A percentile compares a stretch with the other conserved stretches of the same genome.
Conservation (phyloP, 2,113 vertebrate genomes). For the Nerophis lumbriciformis region DNA sequence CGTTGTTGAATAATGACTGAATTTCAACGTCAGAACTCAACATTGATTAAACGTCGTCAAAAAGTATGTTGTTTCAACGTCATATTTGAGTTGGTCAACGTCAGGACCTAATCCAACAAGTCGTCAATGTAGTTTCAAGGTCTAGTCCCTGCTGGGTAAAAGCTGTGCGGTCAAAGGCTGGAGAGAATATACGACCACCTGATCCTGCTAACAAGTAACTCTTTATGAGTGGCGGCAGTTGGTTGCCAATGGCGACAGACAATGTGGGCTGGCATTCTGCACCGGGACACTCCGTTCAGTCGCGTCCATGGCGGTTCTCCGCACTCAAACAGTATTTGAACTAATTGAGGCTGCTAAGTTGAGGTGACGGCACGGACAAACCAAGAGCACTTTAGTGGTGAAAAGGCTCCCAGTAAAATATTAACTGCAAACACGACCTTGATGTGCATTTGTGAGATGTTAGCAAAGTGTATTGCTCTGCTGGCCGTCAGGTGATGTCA, state of each 20-base stretch:
- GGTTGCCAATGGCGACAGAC: conserved; percentile 39
- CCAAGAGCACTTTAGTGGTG: neutral
- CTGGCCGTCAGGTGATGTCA: conserved; percentile 23
- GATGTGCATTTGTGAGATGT: neutral
- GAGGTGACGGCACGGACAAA: neutral
- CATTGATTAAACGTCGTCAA: too few species aligned
- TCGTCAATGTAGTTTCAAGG: conserved; percentile 6
- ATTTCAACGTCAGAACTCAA: too few species aligned
- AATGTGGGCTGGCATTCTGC: conserved; percentile 10
- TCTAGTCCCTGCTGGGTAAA: conserved; percentile 42
- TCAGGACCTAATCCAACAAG: too few species aligned
- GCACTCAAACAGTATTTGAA: neutral
- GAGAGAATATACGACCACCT: conserved; percentile 54
- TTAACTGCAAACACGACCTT: neutral
- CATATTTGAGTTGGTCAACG: too few species aligned
- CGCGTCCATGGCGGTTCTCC: neutral
- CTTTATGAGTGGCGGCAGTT: conserved; percentile 43
- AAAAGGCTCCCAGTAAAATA: neutral
- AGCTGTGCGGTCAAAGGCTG: conserved; percentile 35
- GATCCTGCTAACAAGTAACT: conserved; percentile 61
- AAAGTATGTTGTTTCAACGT: too few species aligned
- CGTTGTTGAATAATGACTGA: too few species aligned
- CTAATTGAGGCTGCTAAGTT: neutral
- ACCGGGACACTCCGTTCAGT: conserved; percentile 15
- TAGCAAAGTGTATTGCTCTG: neutral